Evolutionary conservation across 2,888 invertebrate species (phyloP).

Genomic region (Drosophila hamatofila): DNA sequence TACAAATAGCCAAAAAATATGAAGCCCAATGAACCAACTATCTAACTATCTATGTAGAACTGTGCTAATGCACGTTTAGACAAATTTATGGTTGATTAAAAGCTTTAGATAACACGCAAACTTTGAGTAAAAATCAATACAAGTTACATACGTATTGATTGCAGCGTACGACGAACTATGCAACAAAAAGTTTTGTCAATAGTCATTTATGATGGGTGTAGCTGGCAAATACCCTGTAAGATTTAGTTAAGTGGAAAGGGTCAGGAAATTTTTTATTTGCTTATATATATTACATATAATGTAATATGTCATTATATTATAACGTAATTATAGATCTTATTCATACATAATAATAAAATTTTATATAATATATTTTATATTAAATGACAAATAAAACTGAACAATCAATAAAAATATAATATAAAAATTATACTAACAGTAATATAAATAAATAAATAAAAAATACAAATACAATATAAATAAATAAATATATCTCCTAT

Average conservation of each 20-base stretch:
- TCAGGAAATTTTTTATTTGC: too few species aligned
- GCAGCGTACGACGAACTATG: conserved; percentile 41
- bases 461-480: too few species aligned
- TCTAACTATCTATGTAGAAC: conserved; percentile 31
- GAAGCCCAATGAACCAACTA: conserved; percentile 31
- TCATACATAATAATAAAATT: too few species aligned
- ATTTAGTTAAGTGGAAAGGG: not conserved
- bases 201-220: not conserved
- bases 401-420: too few species aligned
- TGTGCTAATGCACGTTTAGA: conserved; percentile 61
- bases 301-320: too few species aligned
- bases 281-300: too few species aligned
- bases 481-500: too few species aligned
- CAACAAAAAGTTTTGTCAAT: conserved; percentile 21
- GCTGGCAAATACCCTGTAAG: not conserved
- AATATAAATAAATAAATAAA: too few species aligned
- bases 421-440: too few species aligned
- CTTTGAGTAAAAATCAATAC: conserved; percentile 44
- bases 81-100: conserved; percentile 74
- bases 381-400: too few species aligned
- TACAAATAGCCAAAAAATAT: conserved; percentile 9
- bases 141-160: conserved; percentile 33
- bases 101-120: conserved; percentile 70
- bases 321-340: too few species aligned
- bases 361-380: too few species aligned